Evolutionary conservation across 2,888 invertebrate genomes (phyloP).

Genomic region (Alloplasta piceator): DNA sequence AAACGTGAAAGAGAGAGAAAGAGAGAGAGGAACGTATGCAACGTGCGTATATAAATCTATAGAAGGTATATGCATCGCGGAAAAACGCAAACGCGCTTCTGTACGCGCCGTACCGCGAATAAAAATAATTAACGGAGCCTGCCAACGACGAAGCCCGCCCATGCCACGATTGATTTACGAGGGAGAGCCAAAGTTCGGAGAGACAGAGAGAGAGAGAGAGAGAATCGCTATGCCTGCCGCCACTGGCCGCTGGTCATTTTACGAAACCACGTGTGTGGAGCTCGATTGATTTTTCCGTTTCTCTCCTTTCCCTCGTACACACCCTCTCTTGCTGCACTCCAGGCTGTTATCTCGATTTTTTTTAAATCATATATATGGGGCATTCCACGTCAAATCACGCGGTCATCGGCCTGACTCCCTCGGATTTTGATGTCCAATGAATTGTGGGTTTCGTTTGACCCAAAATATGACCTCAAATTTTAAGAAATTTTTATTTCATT

Average conservation of each 20-base stretch:
- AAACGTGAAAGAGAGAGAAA: slow-evolving; percentile 33
- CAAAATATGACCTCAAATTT: too few relatives aligned
- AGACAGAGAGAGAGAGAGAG: slow-evolving; percentile 60
- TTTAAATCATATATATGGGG: slow-evolving; percentile 20
- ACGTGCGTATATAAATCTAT: slow-evolving; percentile 42
- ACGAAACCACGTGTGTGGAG: slow-evolving; percentile 77
- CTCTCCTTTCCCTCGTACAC: slow-evolving; percentile 28
- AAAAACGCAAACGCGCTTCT: slow-evolving; percentile 70
- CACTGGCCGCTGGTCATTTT: slow-evolving; percentile 72
- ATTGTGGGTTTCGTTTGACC: too few relatives aligned
- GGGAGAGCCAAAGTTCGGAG: slow-evolving; percentile 74
- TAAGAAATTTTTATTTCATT: too few relatives aligned
- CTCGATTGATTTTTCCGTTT: slow-evolving; percentile 77
- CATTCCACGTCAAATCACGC: too few relatives aligned
- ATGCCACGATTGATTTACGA: slow-evolving; percentile 77
- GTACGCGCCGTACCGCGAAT: slow-evolving; percentile 75
- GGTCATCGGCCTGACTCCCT: too few relatives aligned
- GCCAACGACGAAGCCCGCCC: slow-evolving; percentile 73
- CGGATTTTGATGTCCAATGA: too few relatives aligned
- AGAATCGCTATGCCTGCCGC: slow-evolving; percentile 34
- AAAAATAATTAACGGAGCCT: slow-evolving; percentile 80
- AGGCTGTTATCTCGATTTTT: slow-evolving; percentile 34
- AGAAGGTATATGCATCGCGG: slow-evolving; percentile 37
- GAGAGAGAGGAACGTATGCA: slow-evolving; percentile 38
- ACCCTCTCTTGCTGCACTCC: slow-evolving; percentile 40